A percentile compares a stretch with the other conserved stretches of the same genome.
phyloP scores from a whole-genome alignment of 1,140 invertebrate genomes.

The Polypedilum pembai region DNA sequence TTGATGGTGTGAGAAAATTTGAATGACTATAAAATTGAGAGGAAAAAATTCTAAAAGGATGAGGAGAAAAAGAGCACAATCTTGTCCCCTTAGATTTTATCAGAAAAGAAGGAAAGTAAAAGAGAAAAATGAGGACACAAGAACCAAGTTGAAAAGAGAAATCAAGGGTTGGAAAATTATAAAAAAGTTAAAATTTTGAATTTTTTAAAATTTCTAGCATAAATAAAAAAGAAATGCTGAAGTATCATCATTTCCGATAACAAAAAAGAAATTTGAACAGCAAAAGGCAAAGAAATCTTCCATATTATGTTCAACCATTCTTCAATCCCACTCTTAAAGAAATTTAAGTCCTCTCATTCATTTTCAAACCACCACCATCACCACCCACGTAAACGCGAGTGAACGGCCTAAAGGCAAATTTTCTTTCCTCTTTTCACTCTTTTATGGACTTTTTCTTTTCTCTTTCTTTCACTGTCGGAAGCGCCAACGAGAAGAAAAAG shows the following conservation, averaged over 20 bases:
- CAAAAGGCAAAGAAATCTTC: too few relatives aligned
- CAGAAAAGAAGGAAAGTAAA: background rate
- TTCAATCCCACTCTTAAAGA: background rate
- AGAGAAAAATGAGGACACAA: background rate
- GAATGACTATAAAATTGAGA: background rate
- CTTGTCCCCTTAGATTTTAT: background rate
- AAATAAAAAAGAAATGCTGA: too few relatives aligned
- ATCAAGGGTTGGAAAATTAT: background rate
- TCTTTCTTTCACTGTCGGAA: slow-evolving; percentile 3
- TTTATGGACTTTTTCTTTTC: background rate
- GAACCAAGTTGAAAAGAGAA: background rate
- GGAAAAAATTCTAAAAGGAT: background rate
- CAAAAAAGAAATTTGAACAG: too few relatives aligned
- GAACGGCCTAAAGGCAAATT: background rate
- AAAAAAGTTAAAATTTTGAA: too few relatives aligned
- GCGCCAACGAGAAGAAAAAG: slow-evolving; percentile 9
- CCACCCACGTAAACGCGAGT: background rate
- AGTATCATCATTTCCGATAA: too few relatives aligned
- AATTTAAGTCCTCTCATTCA: background rate
- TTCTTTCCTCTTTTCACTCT: background rate
- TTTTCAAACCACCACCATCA: background rate
- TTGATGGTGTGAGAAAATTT: background rate
- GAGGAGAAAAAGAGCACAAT: background rate
- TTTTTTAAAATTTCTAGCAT: too few relatives aligned
- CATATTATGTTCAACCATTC: background rate